Conservation (phyloP, 2,113 vertebrate genomes). For the Eurypyga helias region DNA sequence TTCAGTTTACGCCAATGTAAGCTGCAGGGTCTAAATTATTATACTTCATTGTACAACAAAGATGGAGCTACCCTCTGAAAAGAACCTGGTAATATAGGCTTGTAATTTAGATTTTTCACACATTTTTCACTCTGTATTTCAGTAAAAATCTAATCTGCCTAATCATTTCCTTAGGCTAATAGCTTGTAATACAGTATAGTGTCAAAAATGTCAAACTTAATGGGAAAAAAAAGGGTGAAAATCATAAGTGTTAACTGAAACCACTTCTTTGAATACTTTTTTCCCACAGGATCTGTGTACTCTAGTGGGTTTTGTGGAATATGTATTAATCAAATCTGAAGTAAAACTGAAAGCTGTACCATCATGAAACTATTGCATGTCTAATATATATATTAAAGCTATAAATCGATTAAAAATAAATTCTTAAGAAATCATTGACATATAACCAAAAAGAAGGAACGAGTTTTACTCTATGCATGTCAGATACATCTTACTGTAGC, state of each 20-base stretch:
- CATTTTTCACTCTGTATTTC: slow-evolving; percentile 19
- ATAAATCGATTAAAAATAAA: background rate
- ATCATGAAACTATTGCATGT: background rate
- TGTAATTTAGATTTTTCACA: slow-evolving; percentile 11
- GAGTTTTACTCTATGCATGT: background rate
- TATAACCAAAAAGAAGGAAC: background rate
- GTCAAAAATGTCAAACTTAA: slow-evolving; percentile 25
- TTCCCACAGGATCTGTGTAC: background rate
- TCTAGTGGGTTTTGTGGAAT: background rate
- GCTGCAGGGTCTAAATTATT: background rate
- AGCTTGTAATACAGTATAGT: background rate
- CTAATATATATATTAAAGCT: background rate
- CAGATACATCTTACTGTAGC: background rate
- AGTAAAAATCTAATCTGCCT: slow-evolving; percentile 16
- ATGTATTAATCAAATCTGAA: background rate
- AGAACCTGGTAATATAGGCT: background rate
- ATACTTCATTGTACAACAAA: background rate
- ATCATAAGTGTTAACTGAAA: background rate
- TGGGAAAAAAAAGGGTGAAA: background rate
- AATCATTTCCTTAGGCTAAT: slow-evolving; percentile 32
- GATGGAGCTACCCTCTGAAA: background rate
- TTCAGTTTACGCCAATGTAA: background rate
- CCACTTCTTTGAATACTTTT: background rate
- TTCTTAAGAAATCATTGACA: background rate
- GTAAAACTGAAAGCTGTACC: background rate